phyloP scores from a whole-genome alignment of 1,140 invertebrate species.

The Lasioglossum albipes region DNA sequence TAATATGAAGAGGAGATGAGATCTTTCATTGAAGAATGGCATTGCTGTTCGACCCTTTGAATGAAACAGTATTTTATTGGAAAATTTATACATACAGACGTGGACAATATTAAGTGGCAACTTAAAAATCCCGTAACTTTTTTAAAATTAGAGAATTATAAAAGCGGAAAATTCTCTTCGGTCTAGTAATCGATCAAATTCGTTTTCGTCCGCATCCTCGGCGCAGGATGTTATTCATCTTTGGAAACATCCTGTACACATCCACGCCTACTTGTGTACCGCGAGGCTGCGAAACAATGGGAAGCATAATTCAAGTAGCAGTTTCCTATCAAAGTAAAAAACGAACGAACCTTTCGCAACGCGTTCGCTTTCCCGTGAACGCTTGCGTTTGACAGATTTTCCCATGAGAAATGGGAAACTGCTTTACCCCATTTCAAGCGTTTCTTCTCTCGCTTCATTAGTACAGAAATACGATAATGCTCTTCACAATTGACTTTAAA shows the following conservation, averaged over 20 bases:
- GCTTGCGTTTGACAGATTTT: background rate
- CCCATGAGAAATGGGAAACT: constrained; percentile 5
- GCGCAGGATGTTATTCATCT: constrained; percentile 10
- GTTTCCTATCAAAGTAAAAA: constrained; percentile 10
- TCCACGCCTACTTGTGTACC: background rate
- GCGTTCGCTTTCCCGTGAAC: background rate
- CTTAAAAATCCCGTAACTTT: no score
- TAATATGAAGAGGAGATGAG: no score
- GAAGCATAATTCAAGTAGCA: constrained; percentile 16
- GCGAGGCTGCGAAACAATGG: constrained; percentile 12
- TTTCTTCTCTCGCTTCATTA: no score
- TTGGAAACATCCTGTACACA: constrained; percentile 23
- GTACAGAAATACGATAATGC: no score
- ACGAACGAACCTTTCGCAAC: constrained; percentile 18
- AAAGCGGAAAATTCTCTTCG: background rate
- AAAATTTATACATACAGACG: no score
- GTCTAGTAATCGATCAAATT: background rate
- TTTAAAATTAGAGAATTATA: no score
- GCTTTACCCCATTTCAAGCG: no score
- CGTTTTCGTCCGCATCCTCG: background rate
- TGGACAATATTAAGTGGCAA: no score
- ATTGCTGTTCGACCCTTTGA: no score
- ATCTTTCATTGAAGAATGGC: no score
- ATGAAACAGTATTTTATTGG: no score
- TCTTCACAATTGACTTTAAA: no score